phyloP scores from a whole-genome alignment of 2,888 invertebrate species.

The Napeogenes inachia region DNA sequence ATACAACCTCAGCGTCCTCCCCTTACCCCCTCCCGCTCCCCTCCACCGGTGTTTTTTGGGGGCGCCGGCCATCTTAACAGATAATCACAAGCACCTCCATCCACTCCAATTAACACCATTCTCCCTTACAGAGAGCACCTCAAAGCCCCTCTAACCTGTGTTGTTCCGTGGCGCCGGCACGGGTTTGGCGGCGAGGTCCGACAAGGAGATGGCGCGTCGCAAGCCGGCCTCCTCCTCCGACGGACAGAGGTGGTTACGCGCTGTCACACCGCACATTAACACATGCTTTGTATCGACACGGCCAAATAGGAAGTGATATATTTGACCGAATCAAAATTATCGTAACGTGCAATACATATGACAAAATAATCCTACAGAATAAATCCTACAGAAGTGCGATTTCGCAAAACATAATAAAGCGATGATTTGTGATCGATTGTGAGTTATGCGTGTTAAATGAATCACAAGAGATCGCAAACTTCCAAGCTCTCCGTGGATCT shows the following conservation, averaged over 20 bases:
- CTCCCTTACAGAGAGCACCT: constrained; percentile 22
- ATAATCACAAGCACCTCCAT: constrained; percentile 3
- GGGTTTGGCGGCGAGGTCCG: constrained; percentile 82
- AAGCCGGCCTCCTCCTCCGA: constrained; percentile 77
- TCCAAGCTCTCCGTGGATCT: constrained; percentile 17
- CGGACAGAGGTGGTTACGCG: constrained; percentile 54
- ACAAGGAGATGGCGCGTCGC: constrained; percentile 88
- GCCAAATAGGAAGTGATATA: neutral
- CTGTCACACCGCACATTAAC: constrained; percentile 38
- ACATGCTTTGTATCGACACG: constrained; percentile 16
- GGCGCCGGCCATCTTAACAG: too few species aligned
- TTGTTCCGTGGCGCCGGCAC: constrained; percentile 76
- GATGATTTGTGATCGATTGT: constrained; percentile 41
- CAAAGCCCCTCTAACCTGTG: neutral
- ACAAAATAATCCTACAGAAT: constrained; percentile 14
- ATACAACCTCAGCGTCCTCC: too few species aligned
- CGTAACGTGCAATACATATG: constrained; percentile 30
- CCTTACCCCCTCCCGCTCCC: too few species aligned
- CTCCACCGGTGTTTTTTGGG: too few species aligned
- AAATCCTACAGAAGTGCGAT: constrained; percentile 31
- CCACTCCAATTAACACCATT: constrained; percentile 11
- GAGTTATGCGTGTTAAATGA: constrained; percentile 15
- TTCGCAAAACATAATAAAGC: constrained; percentile 38
- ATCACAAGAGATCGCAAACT: constrained; percentile 43
- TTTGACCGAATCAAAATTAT: constrained; percentile 19